These are phyloP conservation scores for Eptesicus fuscus DNA, from an alignment of 2,113 vertebrate species.

Conservation along the genomic window DNA sequence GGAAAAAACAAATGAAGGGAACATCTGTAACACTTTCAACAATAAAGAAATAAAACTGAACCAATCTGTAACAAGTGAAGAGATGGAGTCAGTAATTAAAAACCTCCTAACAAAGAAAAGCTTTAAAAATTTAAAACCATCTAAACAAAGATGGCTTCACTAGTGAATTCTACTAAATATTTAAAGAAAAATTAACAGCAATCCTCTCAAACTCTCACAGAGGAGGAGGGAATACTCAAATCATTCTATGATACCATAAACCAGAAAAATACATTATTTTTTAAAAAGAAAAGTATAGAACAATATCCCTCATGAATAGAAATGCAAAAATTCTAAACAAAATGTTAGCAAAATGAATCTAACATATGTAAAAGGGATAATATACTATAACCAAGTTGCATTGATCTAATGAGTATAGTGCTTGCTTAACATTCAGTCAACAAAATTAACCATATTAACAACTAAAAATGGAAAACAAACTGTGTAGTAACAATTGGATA, in stretches of 20 bases:
- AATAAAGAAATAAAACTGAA: not conserved
- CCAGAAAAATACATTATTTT: not conserved
- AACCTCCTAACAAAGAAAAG: not conserved
- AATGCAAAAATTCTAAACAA: slow-evolving; percentile 5
- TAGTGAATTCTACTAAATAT: not conserved
- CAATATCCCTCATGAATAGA: not conserved
- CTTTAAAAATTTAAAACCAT: not conserved
- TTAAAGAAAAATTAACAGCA: not conserved
- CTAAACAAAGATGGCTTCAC: not conserved
- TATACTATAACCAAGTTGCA: not conserved
- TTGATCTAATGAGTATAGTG: not conserved
- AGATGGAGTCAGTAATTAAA: not conserved
- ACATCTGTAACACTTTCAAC: no score
- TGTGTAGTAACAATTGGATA: not conserved
- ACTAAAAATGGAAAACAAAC: not conserved
- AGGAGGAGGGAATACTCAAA: not conserved
- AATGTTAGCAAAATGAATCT: not conserved
- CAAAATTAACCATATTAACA: not conserved
- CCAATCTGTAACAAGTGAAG: not conserved
- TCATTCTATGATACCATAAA: not conserved
- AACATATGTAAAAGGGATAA: not conserved
- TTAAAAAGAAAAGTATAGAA: not conserved
- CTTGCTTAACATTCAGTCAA: not conserved
- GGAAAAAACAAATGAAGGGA: no score
- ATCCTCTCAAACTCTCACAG: not conserved